phyloP scores from a whole-genome alignment of 2,888 invertebrate genomes.

The Toxonevra muliebris region DNA sequence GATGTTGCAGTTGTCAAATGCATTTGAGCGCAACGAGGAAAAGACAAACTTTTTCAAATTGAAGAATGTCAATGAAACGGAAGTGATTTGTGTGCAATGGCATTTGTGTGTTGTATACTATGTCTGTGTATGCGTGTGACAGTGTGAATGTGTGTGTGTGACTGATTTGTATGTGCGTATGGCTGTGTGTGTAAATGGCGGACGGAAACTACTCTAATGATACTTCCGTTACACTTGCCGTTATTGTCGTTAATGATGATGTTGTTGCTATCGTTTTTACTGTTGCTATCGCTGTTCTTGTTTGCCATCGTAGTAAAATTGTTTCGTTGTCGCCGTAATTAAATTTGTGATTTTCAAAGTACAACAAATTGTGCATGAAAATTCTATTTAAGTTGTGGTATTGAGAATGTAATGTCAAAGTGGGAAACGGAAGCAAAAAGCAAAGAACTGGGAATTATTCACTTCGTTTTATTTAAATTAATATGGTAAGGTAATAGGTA shows the following conservation, averaged over 20 bases:
- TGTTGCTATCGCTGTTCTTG: background rate
- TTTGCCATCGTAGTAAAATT: background rate
- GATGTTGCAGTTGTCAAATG: background rate
- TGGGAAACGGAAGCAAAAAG: too few species aligned
- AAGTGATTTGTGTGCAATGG: too few species aligned
- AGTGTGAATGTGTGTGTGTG: background rate
- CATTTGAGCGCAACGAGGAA: slow-evolving; percentile 5
- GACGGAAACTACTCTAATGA: background rate
- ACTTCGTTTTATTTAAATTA: too few species aligned
- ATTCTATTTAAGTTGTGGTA: slow-evolving; percentile 29
- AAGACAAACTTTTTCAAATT: too few species aligned
- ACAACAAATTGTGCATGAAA: slow-evolving; percentile 32
- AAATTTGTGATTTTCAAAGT: slow-evolving; percentile 32
- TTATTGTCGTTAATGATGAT: background rate
- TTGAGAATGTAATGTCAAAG: too few species aligned
- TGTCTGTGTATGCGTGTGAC: too few species aligned
- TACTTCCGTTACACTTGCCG: background rate
- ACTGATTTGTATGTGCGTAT: too few species aligned
- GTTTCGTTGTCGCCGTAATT: slow-evolving; percentile 15
- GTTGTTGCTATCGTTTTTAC: too few species aligned
- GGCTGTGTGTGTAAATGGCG: background rate
- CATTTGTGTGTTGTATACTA: background rate
- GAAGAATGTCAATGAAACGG: too few species aligned
- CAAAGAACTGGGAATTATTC: too few species aligned
- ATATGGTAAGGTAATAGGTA: too few species aligned